phyloP scores from a whole-genome alignment of 2,113 vertebrate genomes.

The Planiliza haematocheilus region DNA sequence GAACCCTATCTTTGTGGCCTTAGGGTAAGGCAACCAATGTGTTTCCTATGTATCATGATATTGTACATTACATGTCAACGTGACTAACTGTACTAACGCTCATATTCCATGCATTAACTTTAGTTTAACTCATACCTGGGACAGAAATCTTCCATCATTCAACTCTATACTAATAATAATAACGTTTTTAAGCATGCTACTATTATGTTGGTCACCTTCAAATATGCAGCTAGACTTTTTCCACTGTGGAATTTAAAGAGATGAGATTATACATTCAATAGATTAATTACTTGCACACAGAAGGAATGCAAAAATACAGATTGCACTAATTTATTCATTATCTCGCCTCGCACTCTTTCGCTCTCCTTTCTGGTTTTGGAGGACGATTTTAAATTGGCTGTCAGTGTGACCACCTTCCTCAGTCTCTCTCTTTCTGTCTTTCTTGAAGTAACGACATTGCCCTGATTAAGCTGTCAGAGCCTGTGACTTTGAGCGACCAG shows the following conservation, averaged over 20 bases:
- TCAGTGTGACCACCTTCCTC: conserved; percentile 7
- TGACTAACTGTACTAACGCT: conserved; percentile 14
- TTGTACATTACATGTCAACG: conserved; percentile 9
- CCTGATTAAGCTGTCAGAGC: conserved; percentile 84
- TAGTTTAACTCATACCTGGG: conserved; percentile 4
- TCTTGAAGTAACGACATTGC: conserved; percentile 82
- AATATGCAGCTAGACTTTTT: not conserved
- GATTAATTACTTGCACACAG: conserved; percentile 26
- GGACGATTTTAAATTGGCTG: conserved; percentile 36
- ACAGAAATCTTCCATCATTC: conserved; percentile 7
- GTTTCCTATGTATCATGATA: conserved; percentile 24
- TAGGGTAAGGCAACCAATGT: conserved; percentile 74
- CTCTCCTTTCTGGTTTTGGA: conserved; percentile 11
- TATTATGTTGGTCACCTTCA: not conserved
- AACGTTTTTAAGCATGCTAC: not conserved
- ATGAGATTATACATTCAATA: not conserved
- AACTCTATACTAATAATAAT: conserved; percentile 1
- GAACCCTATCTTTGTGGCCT: conserved; percentile 81
- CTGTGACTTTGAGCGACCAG: conserved; percentile 77
- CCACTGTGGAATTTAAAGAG: not conserved
- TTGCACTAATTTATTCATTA: not conserved
- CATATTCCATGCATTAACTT: conserved; percentile 23
- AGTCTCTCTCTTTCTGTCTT: conserved; percentile 23
- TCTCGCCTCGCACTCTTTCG: conserved; percentile 1
- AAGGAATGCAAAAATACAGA: conserved; percentile 13